phyloP scores from a whole-genome alignment of 2,113 vertebrate genomes.

The Monarcha castaneiventris region DNA sequence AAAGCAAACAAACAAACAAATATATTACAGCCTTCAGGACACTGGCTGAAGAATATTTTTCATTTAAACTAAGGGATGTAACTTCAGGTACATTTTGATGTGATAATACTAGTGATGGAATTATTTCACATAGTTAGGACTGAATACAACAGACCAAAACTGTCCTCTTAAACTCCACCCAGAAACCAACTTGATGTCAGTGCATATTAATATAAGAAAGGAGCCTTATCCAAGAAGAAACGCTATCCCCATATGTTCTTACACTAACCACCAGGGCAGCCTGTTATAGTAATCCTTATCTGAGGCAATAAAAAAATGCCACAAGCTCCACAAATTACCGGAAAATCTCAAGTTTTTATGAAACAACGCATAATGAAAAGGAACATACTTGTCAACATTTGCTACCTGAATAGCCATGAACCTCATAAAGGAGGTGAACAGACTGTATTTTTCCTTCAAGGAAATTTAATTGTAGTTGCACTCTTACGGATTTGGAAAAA shows the following conservation, averaged over 20 bases:
- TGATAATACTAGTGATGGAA: not conserved
- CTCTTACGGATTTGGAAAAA: not conserved
- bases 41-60: not conserved
- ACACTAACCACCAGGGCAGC: not conserved
- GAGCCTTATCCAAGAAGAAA: not conserved
- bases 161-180: not conserved
- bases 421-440: not conserved
- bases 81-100: not conserved
- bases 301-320: not conserved
- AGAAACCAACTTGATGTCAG: not conserved
- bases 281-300: not conserved
- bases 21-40: not conserved
- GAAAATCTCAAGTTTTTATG: not conserved
- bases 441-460: not conserved
- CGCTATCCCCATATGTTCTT: not conserved
- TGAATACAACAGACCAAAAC: not conserved
- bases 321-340: not conserved
- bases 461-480: not conserved
- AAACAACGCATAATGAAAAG: not conserved
- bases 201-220: not conserved
- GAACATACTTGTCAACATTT: not conserved
- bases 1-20: not conserved
- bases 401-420: not conserved
- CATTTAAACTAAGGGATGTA: not conserved
- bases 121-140: not conserved